These are phyloP conservation scores for Hycleus phaleratus DNA, from an alignment of 1,140 invertebrate species.

Conservation along the genomic window DNA sequence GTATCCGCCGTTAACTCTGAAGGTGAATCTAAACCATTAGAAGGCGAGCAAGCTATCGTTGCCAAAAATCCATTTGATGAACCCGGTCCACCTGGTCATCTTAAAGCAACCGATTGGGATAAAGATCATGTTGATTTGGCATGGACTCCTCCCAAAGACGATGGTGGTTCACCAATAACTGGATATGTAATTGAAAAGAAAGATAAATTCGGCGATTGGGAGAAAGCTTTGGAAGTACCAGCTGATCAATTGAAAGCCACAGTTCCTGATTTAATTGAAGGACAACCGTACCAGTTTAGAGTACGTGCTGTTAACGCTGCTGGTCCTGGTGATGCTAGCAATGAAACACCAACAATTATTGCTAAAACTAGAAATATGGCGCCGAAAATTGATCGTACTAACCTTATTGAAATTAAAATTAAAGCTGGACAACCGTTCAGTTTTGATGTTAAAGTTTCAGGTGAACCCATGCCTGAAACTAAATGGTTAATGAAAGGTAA, in stretches of 20 bases:
- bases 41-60: conserved; percentile 74
- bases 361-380: conserved; percentile 82
- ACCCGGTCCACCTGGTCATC: conserved; percentile 85
- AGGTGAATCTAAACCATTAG: conserved; percentile 91
- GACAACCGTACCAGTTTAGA: conserved; percentile 84
- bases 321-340: conserved; percentile 86
- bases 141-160: conserved; percentile 72
- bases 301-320: conserved; percentile 88
- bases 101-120: conserved; percentile 92
- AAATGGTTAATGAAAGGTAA: conserved; percentile 74
- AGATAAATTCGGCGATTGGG: conserved; percentile 91
- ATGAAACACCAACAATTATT: conserved; percentile 78
- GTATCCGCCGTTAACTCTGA: conserved; percentile 94
- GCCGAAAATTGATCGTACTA: conserved; percentile 82
- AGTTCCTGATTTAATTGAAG: conserved; percentile 84
- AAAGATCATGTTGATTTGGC: conserved; percentile 87
- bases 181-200: conserved; percentile 88
- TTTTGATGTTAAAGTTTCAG: conserved; percentile 76
- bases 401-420: conserved; percentile 74
- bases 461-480: conserved; percentile 83
- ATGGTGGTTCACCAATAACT: conserved; percentile 81
- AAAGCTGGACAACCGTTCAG: conserved; percentile 83
- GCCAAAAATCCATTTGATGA: conserved; percentile 97
- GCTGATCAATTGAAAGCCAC: conserved; percentile 72
- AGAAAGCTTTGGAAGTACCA: conserved; percentile 77